Percentiles rank a stretch among this genome's conserved stretches.
Conservation (phyloP, 2,113 vertebrate genomes). For the Takifugu flavidus region DNA sequence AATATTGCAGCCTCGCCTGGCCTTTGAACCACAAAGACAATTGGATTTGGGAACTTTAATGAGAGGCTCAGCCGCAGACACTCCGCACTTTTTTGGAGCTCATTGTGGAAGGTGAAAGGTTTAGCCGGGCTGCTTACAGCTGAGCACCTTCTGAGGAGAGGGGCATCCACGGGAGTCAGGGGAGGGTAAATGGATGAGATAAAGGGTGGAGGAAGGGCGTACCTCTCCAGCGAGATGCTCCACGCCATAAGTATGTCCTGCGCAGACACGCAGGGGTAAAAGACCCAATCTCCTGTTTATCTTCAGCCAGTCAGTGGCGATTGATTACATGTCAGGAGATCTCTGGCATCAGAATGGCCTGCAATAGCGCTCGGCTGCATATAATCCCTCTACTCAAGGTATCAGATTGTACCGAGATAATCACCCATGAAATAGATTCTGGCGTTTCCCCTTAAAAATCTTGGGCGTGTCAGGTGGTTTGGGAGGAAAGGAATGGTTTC, state of each 20-base stretch:
- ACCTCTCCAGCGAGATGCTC: slow-evolving; percentile 3
- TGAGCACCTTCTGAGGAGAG: slow-evolving; percentile 41
- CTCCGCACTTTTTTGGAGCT: slow-evolving; percentile 28
- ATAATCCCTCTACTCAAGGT: slow-evolving; percentile 62
- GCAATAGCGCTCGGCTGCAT: slow-evolving; percentile 32
- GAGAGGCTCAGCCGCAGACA: slow-evolving; percentile 43
- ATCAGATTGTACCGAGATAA: slow-evolving; percentile 69
- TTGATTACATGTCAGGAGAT: slow-evolving; percentile 67
- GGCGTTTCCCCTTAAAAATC: slow-evolving; percentile 57
- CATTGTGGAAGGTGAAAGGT: slow-evolving; percentile 37
- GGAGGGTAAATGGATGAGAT: slow-evolving; percentile 25
- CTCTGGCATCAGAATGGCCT: slow-evolving; percentile 42
- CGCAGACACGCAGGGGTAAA: neutral
- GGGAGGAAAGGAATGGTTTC: slow-evolving; percentile 39
- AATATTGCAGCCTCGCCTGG: slow-evolving; percentile 50
- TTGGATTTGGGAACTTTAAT: slow-evolving; percentile 63
- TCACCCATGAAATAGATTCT: slow-evolving; percentile 60
- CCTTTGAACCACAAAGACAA: slow-evolving; percentile 58
- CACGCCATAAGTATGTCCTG: slow-evolving; percentile 6
- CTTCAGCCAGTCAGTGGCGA: slow-evolving; percentile 56
- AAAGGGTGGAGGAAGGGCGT: slow-evolving; percentile 1
- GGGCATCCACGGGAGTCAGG: neutral
- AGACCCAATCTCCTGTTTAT: slow-evolving; percentile 40
- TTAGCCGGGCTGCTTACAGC: slow-evolving; percentile 38
- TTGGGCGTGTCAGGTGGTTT: slow-evolving; percentile 38